Evolutionary conservation across 1,140 invertebrate genomes (phyloP).

Genomic region (Oreohelix idahoensis): DNA sequence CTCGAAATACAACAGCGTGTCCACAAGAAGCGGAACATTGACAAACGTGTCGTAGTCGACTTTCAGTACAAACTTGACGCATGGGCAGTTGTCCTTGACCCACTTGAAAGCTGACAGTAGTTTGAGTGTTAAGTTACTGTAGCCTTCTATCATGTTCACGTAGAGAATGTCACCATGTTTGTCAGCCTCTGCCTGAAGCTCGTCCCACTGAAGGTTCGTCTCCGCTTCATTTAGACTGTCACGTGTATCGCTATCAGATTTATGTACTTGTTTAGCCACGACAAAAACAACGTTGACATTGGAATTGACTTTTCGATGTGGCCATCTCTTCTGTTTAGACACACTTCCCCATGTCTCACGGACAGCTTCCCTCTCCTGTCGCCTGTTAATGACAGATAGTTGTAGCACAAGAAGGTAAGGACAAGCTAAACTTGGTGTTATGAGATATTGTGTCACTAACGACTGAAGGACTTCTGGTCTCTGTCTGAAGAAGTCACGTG

Average conservation of each 20-base stretch:
- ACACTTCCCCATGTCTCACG: background rate
- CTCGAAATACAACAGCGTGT: slow-evolving; percentile 39
- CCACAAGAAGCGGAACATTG: slow-evolving; percentile 63
- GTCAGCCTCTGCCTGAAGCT: background rate
- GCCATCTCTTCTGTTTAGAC: background rate
- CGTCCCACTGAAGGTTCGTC: background rate
- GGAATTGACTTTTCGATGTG: background rate
- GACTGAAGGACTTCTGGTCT: background rate
- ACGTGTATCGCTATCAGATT: too few species aligned
- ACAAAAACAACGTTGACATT: slow-evolving; percentile 12
- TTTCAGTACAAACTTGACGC: slow-evolving; percentile 75
- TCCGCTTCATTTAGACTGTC: background rate
- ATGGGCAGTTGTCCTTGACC: slow-evolving; percentile 27
- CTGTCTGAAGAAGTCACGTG: background rate
- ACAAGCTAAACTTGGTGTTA: background rate
- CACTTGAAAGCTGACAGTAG: background rate
- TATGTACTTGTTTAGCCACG: background rate
- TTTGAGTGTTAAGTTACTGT: background rate
- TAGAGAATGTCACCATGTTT: background rate
- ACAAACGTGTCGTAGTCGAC: slow-evolving; percentile 77
- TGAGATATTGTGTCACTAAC: background rate
- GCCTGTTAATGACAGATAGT: background rate
- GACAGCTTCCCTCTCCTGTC: background rate
- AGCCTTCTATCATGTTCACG: background rate
- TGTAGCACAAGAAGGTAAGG: background rate